Conservation (phyloP, 2,888 invertebrate species). For the Hypomecis punctinalis region DNA sequence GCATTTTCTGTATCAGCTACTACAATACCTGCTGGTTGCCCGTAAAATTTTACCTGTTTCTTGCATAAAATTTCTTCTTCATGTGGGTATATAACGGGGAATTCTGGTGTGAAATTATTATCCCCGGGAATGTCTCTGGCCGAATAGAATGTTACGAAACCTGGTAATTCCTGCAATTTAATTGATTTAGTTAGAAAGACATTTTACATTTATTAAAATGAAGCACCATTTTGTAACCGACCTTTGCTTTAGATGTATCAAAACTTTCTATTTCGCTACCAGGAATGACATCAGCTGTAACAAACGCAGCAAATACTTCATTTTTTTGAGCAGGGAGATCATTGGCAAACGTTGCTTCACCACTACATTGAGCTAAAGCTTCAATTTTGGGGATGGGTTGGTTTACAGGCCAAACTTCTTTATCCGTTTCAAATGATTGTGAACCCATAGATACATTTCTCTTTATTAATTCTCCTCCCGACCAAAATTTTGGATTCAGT, state of each 20-base stretch:
- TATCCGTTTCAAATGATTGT: conserved; percentile 89
- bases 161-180: conserved; percentile 81
- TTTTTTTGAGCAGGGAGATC: conserved; percentile 88
- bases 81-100: conserved; percentile 50
- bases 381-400: conserved; percentile 91
- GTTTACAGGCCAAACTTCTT: conserved; percentile 89
- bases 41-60: conserved; percentile 81
- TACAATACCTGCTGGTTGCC: conserved; percentile 87
- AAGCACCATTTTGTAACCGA: conserved; percentile 58
- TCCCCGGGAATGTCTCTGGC: conserved; percentile 88
- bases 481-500: conserved; percentile 76
- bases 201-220: too few relatives aligned
- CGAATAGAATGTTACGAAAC: conserved; percentile 86
- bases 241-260: conserved; percentile 88
- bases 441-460: conserved; percentile 88
- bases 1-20: conserved; percentile 84
- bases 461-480: conserved; percentile 85
- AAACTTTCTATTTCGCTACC: conserved; percentile 85
- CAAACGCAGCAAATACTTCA: conserved; percentile 90
- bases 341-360: conserved; percentile 91
- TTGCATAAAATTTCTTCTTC: conserved; percentile 72
- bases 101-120: conserved; percentile 80
- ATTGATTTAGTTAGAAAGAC: background rate
- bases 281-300: conserved; percentile 83
- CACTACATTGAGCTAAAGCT: conserved; percentile 87